Base-by-base conservation (phyloP, 2,797 vertebrate species). In the Pipistrellus pipistrellus region DNA sequence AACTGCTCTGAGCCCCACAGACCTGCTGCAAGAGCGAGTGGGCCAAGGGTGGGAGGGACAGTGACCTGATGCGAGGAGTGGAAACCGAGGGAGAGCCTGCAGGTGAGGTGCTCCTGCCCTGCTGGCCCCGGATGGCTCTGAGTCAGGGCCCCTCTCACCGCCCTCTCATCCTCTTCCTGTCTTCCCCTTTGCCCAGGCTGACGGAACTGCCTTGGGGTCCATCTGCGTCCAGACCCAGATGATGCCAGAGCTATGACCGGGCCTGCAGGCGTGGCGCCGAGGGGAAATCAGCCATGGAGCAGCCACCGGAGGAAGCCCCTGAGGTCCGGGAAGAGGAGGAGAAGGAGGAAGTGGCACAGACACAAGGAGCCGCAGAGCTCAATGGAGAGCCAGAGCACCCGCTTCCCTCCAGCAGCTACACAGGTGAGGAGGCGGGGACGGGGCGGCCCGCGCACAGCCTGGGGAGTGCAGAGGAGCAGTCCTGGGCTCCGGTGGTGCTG, bases 391-490 rank as follows among this genome's bases (percentile, higher is more conserved):
- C 98, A 97, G 98, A 98, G 96, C 98, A 97, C 96, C 97, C 97
- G 0, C 98, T 98, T 95, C 98, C 99, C 80, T 99, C 99, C 4
- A 98, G 98, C 98, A 99, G 98, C 97, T 99, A 98, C 97, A 98
- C 99, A 96, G 99, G 99, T 99, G 97, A 97, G 97, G 30, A 23
- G 55, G 51, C 30, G 8, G 90, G 48, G 48, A 69, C 23, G 1
- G 48, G 23, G 23, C 17, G 25, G 48, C 57, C 25, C 30, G n/a
- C 35, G 2, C 3, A 41, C 44, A 69, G 12, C 30, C 0, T 20
- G 1, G 18, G n/a, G 59, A 21, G 23, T 18, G 4, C 48, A 23
- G 21, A 35, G 30, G 2, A 53, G n/a, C 41, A 13, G 35, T 32
- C 20, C 32, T 4, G 38, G 23, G 35, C 53, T 55, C 53, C 21